phyloP scores from a whole-genome alignment of 2,797 vertebrate genomes.

The Lagorchestes hirsutus region DNA sequence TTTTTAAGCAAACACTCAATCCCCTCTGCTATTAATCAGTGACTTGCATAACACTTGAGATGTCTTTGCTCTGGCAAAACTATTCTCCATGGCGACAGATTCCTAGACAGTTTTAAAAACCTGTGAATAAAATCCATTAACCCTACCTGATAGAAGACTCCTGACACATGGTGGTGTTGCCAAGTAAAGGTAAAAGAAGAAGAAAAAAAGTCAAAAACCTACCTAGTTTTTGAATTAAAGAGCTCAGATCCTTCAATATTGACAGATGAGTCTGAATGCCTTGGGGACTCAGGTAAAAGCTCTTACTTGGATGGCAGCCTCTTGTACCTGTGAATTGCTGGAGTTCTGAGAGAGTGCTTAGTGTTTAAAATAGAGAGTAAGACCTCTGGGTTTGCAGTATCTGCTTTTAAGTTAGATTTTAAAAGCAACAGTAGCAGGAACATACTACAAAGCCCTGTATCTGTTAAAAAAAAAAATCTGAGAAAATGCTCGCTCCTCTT shows the following conservation, averaged over 20 bases:
- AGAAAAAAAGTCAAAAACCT: neutral
- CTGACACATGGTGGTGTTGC: neutral
- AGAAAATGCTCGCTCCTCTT: neutral
- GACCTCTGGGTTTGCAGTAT: too few species aligned
- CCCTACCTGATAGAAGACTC: neutral
- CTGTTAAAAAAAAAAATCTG: neutral
- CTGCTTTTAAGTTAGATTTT: neutral
- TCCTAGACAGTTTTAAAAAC: neutral
- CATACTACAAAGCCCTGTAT: neutral
- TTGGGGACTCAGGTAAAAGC: neutral
- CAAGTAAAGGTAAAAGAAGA: neutral
- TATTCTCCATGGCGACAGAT: neutral
- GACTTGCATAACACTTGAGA: neutral
- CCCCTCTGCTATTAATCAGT: constrained; percentile 11
- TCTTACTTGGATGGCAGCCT: neutral
- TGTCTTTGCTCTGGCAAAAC: neutral
- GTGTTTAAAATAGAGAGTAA: fast-evolving
- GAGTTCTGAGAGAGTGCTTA: neutral
- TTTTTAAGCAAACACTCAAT: constrained; percentile 33
- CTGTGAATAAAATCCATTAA: constrained; percentile 24
- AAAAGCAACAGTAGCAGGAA: neutral
- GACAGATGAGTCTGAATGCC: fast-evolving
- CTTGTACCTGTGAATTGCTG: neutral
- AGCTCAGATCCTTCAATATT: neutral
- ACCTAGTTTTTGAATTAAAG: neutral